phyloP scores from a whole-genome alignment of 2,888 invertebrate species.

The Polydesmus complanatus region DNA sequence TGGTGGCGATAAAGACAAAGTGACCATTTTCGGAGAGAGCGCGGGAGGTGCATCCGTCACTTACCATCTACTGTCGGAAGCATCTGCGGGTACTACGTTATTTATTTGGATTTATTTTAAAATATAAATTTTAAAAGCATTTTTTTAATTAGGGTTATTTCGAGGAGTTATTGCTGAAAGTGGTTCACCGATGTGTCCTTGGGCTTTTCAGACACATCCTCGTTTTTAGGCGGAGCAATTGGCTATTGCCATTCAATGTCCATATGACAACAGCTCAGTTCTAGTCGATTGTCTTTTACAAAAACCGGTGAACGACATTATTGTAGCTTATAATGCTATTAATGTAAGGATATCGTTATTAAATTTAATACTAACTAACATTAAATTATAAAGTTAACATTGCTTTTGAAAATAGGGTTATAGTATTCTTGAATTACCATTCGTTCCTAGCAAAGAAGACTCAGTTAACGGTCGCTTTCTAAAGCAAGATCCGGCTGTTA shows the following conservation, averaged over 20 bases:
- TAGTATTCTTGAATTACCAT: background rate
- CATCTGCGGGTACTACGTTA: constrained; percentile 7
- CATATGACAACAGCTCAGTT: background rate
- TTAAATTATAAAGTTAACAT: background rate
- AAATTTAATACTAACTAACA: too few species aligned
- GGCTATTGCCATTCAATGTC: background rate
- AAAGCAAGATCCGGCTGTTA: background rate
- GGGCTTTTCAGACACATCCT: constrained; percentile 3
- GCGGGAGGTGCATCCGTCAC: constrained; percentile 10
- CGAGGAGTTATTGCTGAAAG: constrained; percentile 21
- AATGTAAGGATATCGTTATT: too few species aligned
- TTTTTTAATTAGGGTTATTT: constrained; percentile 20
- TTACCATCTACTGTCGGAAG: constrained; percentile 6
- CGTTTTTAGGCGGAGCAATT: background rate
- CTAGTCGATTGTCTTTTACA: background rate
- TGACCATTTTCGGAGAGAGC: constrained; percentile 13
- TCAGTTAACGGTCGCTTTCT: background rate
- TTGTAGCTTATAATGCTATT: background rate
- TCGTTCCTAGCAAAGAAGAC: constrained; percentile 1
- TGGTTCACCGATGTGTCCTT: background rate
- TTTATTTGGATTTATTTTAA: background rate
- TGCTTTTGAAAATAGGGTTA: background rate
- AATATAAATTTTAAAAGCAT: background rate
- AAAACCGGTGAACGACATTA: background rate
- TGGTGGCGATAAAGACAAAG: constrained; percentile 7